These are phyloP conservation scores for Hemibagrus wyckioides DNA, from an alignment of 2,113 vertebrate species.

Conservation along the genomic window DNA sequence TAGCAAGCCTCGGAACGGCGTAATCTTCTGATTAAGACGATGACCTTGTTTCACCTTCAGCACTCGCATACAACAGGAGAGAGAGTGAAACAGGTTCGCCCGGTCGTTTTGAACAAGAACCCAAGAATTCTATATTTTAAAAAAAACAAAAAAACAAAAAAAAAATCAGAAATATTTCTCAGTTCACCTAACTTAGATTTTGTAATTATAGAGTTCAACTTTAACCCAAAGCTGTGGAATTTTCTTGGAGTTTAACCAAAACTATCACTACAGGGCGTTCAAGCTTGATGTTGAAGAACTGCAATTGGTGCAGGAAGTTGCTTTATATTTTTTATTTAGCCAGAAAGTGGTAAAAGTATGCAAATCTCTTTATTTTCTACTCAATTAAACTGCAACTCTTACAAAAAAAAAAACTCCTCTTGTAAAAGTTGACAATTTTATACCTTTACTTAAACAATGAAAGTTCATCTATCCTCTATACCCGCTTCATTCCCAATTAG, in stretches of 20 bases:
- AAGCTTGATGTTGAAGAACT: background rate
- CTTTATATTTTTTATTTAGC: background rate
- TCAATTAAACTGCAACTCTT: background rate
- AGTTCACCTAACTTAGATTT: background rate
- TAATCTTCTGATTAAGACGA: constrained; percentile 69
- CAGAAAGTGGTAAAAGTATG: background rate
- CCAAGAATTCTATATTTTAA: background rate
- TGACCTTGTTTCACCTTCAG: constrained; percentile 68
- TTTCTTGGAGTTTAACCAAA: background rate
- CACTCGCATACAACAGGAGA: constrained; percentile 60
- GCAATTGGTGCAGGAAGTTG: background rate
- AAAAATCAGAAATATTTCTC: background rate
- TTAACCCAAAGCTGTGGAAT: background rate
- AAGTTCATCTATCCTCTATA: too few relatives aligned
- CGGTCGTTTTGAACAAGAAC: background rate
- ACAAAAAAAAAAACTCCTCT: background rate
- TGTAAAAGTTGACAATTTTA: background rate
- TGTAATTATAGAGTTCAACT: background rate
- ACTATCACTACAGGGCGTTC: background rate
- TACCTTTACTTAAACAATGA: too few relatives aligned
- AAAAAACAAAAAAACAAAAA: background rate
- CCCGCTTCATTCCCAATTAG: too few relatives aligned
- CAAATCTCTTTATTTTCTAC: background rate
- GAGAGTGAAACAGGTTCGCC: background rate
- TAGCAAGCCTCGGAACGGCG: constrained; percentile 63